Evolutionary conservation across 1,140 invertebrate species (phyloP).

Genomic region (Aphis craccivora): DNA sequence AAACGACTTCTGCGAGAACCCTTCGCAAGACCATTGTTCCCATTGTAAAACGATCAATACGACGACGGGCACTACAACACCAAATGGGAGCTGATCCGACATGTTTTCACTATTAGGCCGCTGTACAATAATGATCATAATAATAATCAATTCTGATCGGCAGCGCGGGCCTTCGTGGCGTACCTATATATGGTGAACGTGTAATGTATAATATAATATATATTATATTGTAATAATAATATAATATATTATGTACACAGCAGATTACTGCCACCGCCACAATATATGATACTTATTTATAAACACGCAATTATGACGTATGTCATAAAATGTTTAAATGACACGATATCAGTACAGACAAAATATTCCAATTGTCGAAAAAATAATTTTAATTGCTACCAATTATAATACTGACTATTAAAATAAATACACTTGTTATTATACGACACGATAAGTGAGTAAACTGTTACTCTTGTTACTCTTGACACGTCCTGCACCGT

Average conservation of each 20-base stretch:
- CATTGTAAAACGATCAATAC: slow-evolving; percentile 53
- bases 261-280: not conserved
- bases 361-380: not conserved
- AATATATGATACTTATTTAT: not conserved
- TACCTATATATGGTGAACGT: not conserved
- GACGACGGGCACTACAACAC: not conserved
- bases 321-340: not conserved
- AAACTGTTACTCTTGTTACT: not conserved
- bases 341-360: not conserved
- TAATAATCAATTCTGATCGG: slow-evolving; percentile 27
- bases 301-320: not conserved
- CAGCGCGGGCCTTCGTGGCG: not conserved
- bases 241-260: not conserved
- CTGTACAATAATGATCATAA: slow-evolving; percentile 30
- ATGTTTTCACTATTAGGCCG: not conserved
- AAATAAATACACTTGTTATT: no score
- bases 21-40: slow-evolving; percentile 51
- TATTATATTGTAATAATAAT: not conserved
- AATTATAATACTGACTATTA: not conserved
- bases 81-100: slow-evolving; percentile 23
- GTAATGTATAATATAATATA: not conserved
- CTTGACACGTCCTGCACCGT: no score
- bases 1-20: slow-evolving; percentile 54
- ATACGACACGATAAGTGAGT: not conserved
- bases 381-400: not conserved